These are phyloP conservation scores for Anastrepha ludens DNA, from an alignment of 1,140 invertebrate species.

Conservation along the genomic window DNA sequence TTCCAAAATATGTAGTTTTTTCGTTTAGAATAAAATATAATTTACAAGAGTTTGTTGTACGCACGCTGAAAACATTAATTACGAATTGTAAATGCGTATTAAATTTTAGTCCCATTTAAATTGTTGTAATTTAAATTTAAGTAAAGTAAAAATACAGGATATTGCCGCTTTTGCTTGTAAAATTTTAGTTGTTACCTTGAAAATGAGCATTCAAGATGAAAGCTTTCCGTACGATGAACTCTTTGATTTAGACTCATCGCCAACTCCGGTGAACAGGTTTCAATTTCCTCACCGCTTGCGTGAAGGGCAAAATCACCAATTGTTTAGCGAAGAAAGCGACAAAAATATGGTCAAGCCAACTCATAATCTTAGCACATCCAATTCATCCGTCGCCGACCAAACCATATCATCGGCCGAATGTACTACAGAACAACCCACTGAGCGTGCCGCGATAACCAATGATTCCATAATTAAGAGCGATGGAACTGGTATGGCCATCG, in stretches of 20 bases:
- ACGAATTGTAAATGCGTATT: no score
- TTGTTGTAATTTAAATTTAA: neutral
- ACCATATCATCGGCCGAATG: constrained; percentile 3
- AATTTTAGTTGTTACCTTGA: neutral
- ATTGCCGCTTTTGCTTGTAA: neutral
- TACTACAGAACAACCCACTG: neutral
- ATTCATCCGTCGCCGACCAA: neutral
- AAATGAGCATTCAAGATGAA: constrained; percentile 58
- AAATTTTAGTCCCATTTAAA: neutral
- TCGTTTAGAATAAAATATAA: no score
- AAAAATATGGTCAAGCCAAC: neutral
- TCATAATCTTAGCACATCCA: neutral
- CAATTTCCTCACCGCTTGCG: constrained; percentile 43
- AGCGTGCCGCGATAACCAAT: neutral
- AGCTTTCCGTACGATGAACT: constrained; percentile 55
- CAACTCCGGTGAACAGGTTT: neutral
- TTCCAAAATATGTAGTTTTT: neutral
- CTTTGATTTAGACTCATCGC: constrained; percentile 43
- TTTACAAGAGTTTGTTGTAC: no score
- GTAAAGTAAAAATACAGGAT: neutral
- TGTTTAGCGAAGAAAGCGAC: neutral
- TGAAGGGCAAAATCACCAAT: neutral
- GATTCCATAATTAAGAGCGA: neutral
- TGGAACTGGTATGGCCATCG: neutral
- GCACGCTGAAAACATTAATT: no score